Evolutionary conservation across 2,888 invertebrate species (phyloP), one percentile per base, ranked within the genome.

Genomic region (Drosophila anomalata): DNA sequence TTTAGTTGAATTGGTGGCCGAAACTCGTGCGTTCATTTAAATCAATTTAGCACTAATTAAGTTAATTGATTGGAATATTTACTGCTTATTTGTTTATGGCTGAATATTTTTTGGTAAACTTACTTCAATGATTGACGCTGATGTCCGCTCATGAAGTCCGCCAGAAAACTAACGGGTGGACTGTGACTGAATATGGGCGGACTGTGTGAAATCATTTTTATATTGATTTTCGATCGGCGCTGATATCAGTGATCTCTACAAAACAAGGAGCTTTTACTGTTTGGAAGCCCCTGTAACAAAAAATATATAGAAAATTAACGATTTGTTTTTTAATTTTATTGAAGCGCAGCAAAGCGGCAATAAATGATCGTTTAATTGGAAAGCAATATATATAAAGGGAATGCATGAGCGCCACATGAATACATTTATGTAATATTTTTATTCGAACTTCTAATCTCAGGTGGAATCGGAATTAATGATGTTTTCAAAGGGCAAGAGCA

Each of bases 161-260:
- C 91, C 36, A 95, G 91, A 90, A 94, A 94, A 75, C 94, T 93
- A 68, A 94, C 93, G 39, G 95, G 95, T 5, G 95, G 95, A 90
- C 95, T 95, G 92, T 94, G 94, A 69, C 94, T 94, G 92, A 95
- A 95, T 80, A 94, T 93, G 65, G 94, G 94, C 54, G 95, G 95
- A 90, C 94, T 93, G 90, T 94, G 95, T 77, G 95, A 95, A 69
- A 95, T 94, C 88, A 95, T 93, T 92, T 95, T 86, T 59, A 79
- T 78, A 78, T 78, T 69, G 65, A 65, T 51, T 56, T 74, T 57
- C 75, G 66, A 78, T 44, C 46, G 65, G 52, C 44, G 72, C 47
- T 75, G 59, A 67, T 69, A 72, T 55, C 70, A 73, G 55, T 74
- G 78, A 66, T 62, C 68, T 78, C 36, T 33, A 44, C 11, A 22